Evolutionary conservation across 2,113 vertebrate genomes (phyloP).

Genomic region (Balaeniceps rex): DNA sequence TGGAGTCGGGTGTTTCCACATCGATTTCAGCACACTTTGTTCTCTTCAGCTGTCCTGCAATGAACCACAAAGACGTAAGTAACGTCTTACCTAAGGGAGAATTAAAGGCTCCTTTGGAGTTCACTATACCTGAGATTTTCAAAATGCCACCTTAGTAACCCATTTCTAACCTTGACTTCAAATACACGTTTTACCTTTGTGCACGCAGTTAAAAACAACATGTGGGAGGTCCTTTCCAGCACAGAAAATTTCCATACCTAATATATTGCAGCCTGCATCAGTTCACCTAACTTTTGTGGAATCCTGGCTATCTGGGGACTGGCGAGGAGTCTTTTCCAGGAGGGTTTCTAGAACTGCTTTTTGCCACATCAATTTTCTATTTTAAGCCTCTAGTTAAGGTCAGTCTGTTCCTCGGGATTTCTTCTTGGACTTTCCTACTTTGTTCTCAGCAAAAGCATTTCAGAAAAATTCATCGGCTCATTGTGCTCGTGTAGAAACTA

Average conservation of each 20-base stretch:
- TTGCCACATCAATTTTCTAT: not conserved
- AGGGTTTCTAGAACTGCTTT: not conserved
- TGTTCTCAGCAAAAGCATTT: not conserved
- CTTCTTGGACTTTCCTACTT: not conserved
- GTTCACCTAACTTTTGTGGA: not conserved
- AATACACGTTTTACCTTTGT: accelerated
- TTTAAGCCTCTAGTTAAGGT: not conserved
- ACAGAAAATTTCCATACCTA: not conserved
- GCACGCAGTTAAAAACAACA: too few relatives aligned
- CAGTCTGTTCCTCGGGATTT: not conserved
- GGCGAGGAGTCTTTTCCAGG: not conserved
- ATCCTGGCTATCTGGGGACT: not conserved
- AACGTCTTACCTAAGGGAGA: not conserved
- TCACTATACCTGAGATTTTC: accelerated
- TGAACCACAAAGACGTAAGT: not conserved
- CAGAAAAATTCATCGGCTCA: not conserved
- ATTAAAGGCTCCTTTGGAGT: not conserved
- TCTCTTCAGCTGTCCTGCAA: constrained; percentile 90
- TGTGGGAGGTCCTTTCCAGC: not conserved
- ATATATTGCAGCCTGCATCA: accelerated
- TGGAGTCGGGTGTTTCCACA: constrained; percentile 97
- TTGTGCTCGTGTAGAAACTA: not conserved
- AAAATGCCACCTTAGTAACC: accelerated
- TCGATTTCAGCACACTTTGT: constrained; percentile 90
- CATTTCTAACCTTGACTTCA: too few relatives aligned